Conservation (phyloP, 2,797 vertebrate species). For the Geotrypetes seraphini region DNA sequence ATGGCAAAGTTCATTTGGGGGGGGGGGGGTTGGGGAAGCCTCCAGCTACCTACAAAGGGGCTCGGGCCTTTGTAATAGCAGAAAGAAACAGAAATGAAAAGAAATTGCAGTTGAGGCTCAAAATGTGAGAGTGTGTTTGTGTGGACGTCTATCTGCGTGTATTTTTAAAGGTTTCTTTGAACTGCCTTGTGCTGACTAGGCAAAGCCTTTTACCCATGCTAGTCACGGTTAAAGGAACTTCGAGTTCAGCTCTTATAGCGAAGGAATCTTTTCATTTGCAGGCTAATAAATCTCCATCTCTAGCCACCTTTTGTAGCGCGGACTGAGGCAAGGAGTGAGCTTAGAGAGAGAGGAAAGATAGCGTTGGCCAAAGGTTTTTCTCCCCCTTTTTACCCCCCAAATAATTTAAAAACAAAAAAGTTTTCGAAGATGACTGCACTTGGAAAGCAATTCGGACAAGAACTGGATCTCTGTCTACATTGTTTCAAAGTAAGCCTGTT, state of each 20-base stretch:
- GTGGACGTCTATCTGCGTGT: constrained; percentile 53
- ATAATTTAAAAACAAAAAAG: constrained; percentile 43
- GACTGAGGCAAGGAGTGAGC: constrained; percentile 33
- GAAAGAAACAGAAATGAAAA: constrained; percentile 60
- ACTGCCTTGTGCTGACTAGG: constrained; percentile 53
- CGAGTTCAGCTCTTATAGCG: constrained; percentile 61
- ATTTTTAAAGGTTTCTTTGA: constrained; percentile 63
- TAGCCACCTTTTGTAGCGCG: constrained; percentile 49
- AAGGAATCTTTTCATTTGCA: constrained; percentile 67
- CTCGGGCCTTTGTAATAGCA: constrained; percentile 53
- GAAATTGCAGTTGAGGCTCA: constrained; percentile 54
- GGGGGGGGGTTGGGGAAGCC: too few species aligned
- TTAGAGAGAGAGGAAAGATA: constrained; percentile 43
- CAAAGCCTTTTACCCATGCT: constrained; percentile 45
- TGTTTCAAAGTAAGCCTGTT: constrained; percentile 46
- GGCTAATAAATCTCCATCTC: constrained; percentile 60
- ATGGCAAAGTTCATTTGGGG: constrained; percentile 59
- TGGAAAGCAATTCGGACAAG: constrained; percentile 31
- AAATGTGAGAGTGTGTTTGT: constrained; percentile 53
- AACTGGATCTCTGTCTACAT: constrained; percentile 36
- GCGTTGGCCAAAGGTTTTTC: constrained; percentile 41
- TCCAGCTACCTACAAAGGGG: constrained; percentile 54
- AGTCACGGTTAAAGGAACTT: constrained; percentile 54
- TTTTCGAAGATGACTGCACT: constrained; percentile 28
- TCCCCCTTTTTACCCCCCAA: not conserved